phyloP scores from a whole-genome alignment of 2,888 invertebrate genomes.

The Ectemnius continuus region DNA sequence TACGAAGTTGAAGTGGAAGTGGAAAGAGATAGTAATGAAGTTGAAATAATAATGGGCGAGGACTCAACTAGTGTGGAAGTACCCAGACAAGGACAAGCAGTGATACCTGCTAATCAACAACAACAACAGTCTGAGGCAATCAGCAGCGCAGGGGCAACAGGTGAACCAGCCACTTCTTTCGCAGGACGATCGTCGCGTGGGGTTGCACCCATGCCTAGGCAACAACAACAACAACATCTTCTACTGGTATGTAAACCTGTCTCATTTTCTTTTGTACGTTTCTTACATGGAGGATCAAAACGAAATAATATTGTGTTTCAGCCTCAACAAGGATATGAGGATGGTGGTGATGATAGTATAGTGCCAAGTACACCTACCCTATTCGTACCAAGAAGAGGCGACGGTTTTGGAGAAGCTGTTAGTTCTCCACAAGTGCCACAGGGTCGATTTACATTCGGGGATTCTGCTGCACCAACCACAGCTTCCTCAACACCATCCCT shows the following conservation, averaged over 20 bases:
- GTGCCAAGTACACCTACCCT: conserved; percentile 94
- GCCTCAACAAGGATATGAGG: conserved; percentile 81
- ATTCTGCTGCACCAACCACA: conserved; percentile 76
- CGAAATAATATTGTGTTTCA: conserved; percentile 47
- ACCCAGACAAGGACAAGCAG: conserved; percentile 80
- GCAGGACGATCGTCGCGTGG: conserved; percentile 75
- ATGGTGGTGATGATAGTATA: conserved; percentile 87
- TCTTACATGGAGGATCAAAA: neutral
- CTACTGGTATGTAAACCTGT: conserved; percentile 71
- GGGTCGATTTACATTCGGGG: conserved; percentile 84
- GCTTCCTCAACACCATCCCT: conserved; percentile 69
- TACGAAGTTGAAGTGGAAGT: conserved; percentile 76
- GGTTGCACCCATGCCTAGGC: conserved; percentile 80
- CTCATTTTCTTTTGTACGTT: neutral
- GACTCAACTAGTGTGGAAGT: conserved; percentile 80
- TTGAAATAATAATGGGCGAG: conserved; percentile 82
- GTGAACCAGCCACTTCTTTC: conserved; percentile 74
- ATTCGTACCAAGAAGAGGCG: conserved; percentile 88
- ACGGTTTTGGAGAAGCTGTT: conserved; percentile 94
- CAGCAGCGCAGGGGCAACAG: conserved; percentile 82
- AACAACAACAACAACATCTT: conserved; percentile 79
- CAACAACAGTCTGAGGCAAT: conserved; percentile 84
- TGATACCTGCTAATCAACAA: conserved; percentile 79
- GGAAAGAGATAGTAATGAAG: conserved; percentile 83
- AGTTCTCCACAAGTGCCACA: conserved; percentile 90